phyloP scores from a whole-genome alignment of 2,113 vertebrate genomes.

The Passerina amoena region DNA sequence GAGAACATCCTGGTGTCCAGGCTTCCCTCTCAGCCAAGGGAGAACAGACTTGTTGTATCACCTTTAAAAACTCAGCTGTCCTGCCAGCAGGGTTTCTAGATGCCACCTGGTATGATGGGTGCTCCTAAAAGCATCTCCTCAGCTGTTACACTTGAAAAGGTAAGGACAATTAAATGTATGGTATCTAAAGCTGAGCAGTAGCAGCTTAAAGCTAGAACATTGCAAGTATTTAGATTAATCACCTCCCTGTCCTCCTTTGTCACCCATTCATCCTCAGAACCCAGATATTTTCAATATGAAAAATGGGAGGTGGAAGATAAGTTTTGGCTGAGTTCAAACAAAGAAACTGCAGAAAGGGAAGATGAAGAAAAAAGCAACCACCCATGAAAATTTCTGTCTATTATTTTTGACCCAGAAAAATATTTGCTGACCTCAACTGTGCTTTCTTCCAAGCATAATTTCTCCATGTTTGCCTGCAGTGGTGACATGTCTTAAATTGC shows the following conservation, averaged over 20 bases:
- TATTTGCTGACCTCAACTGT: slow-evolving; percentile 10
- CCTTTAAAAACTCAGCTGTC: neutral
- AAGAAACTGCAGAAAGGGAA: neutral
- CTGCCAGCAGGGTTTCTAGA: neutral
- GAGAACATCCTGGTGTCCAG: neutral
- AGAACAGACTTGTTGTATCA: neutral
- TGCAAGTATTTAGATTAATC: neutral
- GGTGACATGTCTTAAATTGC: neutral
- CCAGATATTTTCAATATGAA: neutral
- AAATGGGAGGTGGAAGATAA: neutral
- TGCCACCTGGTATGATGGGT: neutral
- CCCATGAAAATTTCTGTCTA: neutral
- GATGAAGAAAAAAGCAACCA: neutral
- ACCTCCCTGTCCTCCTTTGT: neutral
- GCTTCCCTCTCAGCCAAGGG: neutral
- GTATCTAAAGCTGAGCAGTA: neutral
- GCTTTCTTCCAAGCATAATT: neutral
- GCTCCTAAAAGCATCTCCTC: neutral
- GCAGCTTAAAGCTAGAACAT: neutral
- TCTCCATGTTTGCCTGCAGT: neutral
- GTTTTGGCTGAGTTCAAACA: neutral
- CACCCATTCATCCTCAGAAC: neutral
- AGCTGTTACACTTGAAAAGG: neutral
- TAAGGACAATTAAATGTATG: neutral
- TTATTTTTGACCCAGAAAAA: slow-evolving; percentile 20